Percentiles rank a stretch among this genome's conserved stretches.
Conservation (phyloP, 1,140 invertebrate genomes). For the Ceratoteleas bidentatus region DNA sequence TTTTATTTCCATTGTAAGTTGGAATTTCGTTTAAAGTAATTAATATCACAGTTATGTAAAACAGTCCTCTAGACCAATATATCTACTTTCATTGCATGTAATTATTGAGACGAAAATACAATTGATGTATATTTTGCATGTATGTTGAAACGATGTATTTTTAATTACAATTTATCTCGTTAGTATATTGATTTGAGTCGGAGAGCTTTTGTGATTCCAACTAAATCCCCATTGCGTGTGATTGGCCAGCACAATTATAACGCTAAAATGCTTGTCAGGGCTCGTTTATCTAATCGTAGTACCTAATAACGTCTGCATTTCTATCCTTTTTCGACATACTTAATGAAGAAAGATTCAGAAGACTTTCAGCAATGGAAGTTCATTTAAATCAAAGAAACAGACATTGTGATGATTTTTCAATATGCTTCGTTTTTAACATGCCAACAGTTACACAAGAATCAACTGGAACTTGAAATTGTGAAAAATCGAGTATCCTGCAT, state of each 20-base stretch:
- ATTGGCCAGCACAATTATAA: slow-evolving; percentile 22
- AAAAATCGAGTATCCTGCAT: slow-evolving; percentile 76
- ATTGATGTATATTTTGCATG: slow-evolving; percentile 1
- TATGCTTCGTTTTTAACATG: too few species aligned
- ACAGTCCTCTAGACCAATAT: too few species aligned
- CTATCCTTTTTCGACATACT: slow-evolving; percentile 60
- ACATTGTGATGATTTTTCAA: too few species aligned
- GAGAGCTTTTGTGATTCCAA: slow-evolving; percentile 37
- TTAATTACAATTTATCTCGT: slow-evolving; percentile 33
- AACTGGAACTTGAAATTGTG: slow-evolving; percentile 76
- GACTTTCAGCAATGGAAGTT: too few species aligned
- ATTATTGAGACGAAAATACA: too few species aligned
- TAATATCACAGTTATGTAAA: too few species aligned
- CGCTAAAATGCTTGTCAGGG: slow-evolving; percentile 16
- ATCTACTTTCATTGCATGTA: too few species aligned
- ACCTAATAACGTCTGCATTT: slow-evolving; percentile 18
- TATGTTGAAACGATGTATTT: slow-evolving; percentile 20
- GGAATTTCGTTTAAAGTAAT: too few species aligned
- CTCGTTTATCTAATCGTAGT: slow-evolving; percentile 11
- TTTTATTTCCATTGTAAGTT: too few species aligned
- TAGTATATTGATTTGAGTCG: slow-evolving; percentile 38
- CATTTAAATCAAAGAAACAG: too few species aligned
- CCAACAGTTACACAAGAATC: too few species aligned
- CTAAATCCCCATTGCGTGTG: slow-evolving; percentile 19
- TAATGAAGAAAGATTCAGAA: slow-evolving; percentile 66